Evolutionary conservation across 2,113 vertebrate genomes (phyloP).

Genomic region (Colistium nudipinnis): DNA sequence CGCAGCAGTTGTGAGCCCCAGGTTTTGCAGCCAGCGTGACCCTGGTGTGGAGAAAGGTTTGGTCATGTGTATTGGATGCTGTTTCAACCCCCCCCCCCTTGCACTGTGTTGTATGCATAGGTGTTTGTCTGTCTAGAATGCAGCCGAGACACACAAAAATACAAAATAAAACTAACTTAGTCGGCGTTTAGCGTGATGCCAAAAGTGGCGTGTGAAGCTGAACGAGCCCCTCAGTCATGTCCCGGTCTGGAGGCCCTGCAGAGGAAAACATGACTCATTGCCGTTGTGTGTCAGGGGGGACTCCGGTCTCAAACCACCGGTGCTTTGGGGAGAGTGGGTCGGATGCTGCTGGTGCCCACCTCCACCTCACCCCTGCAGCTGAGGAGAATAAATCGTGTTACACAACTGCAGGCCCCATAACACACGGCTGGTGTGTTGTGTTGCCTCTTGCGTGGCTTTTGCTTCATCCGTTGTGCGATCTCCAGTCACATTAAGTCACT

Average conservation of each 20-base stretch:
- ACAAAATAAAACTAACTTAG: constrained; percentile 11
- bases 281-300: constrained; percentile 31
- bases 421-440: background rate
- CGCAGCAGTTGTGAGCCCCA: constrained; percentile 36
- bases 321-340: constrained; percentile 39
- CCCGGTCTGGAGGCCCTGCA: background rate
- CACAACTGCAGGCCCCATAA: constrained; percentile 33
- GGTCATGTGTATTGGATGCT: constrained; percentile 47
- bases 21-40: too few relatives aligned
- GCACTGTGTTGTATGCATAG: background rate
- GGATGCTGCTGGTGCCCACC: constrained; percentile 34
- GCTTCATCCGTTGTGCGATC: background rate
- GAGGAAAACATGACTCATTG: constrained; percentile 57
- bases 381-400: constrained; percentile 61
- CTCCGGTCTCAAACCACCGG: constrained; percentile 20
- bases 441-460: background rate
- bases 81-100: constrained; percentile 14
- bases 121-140: constrained; percentile 23
- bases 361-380: constrained; percentile 4
- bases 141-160: constrained; percentile 6
- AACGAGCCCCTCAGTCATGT: background rate
- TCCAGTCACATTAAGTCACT: constrained; percentile 10
- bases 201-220: constrained; percentile 20
- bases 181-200: constrained; percentile 37
- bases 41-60: constrained; percentile 36